Percentiles rank a stretch among this genome's conserved stretches.
Evolutionary conservation across 1,140 invertebrate genomes (phyloP).

Genomic region (Zaprionus vittiger): DNA sequence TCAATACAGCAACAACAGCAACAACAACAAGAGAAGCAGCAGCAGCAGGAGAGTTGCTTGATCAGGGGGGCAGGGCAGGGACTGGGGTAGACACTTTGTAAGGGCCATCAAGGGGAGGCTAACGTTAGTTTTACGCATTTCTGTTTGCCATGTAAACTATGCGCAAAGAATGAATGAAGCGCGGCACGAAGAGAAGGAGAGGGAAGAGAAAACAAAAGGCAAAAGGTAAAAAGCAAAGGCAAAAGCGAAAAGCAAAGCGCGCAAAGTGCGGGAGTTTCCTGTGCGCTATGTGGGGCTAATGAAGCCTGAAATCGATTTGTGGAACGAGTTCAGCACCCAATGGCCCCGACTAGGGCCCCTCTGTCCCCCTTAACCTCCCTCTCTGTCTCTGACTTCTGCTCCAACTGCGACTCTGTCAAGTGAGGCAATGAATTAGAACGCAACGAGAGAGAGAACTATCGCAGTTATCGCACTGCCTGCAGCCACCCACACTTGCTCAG

Average conservation of each 20-base stretch:
- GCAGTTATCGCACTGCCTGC: conserved; percentile 2
- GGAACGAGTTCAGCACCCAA: conserved; percentile 22
- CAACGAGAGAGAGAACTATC: conserved; percentile 15
- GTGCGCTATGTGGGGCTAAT: conserved; percentile 66
- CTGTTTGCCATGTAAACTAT: conserved; percentile 41
- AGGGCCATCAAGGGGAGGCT: neutral
- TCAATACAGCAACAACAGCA: conserved; percentile 61
- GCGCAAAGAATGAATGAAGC: conserved; percentile 24
- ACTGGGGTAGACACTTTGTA: neutral
- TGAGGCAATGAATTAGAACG: conserved; percentile 53
- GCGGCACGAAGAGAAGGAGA: conserved; percentile 21
- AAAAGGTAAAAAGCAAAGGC: conserved; percentile 50
- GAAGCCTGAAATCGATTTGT: conserved; percentile 81
- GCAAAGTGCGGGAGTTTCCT: conserved; percentile 71
- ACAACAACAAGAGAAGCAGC: conserved; percentile 43
- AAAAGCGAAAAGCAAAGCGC: conserved; percentile 32
- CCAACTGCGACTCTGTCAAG: conserved; percentile 33
- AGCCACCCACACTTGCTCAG: conserved; percentile 46
- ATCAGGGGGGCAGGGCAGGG: neutral
- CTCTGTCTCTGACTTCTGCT: neutral
- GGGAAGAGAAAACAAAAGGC: conserved; percentile 43
- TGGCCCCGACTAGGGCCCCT: neutral
- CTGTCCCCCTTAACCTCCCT: neutral
- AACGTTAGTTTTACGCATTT: conserved; percentile 52
- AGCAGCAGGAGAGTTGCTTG: neutral